Base-by-base conservation (phyloP, 1,140 invertebrate species). In the Diachasma alloeum region DNA sequence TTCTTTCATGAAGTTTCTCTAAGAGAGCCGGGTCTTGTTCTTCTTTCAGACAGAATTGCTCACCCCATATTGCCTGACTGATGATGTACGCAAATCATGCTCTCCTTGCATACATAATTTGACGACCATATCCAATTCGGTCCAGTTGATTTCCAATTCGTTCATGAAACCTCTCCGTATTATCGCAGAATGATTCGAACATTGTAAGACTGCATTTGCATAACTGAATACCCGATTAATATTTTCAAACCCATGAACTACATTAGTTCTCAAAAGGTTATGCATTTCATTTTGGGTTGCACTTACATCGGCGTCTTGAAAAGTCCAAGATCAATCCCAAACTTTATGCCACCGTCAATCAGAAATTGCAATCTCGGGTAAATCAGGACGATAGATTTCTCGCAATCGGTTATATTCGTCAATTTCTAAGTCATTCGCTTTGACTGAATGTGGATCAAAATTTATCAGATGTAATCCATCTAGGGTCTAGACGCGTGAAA, bases 401-500 rank as follows among this genome's bases (percentile, higher is more conserved):
- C 26, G 22, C 24, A 63, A 26, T 10, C 59, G 6, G 22, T 63
- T 63, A 10, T 63, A 63, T 26, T 63, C 39, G 11, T 42, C 6
- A 8, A 42, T 42, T 9, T 1, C 22, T 24, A 8, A 26, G 26
- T 22, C 8, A 24, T 22, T 26, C 15, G 67, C 39, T 68, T 70
- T 74, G 0, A 78, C 44, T 9, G 36, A 17, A 0, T 36, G 13
- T 26, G 76, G 75, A 70, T 76, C 79, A 22, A 77, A 76, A 68
- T 82, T 39, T 74, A 79, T 72, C 77, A 76, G 5, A 68, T 83
- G 79, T 0, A 84, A 24, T 9, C 79, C 83, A 11, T 81, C 70
- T n/a, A 85, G 74, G 6, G 68, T 78, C 11, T 78, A 84, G 8
- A 86, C 81, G 72, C 86, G 79, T n/a, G 85, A 86, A 4, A 87